Evolutionary conservation across 2,888 invertebrate species (phyloP), one percentile per base, ranked within the genome.

Genomic region (Lamellibrachia columna): DNA sequence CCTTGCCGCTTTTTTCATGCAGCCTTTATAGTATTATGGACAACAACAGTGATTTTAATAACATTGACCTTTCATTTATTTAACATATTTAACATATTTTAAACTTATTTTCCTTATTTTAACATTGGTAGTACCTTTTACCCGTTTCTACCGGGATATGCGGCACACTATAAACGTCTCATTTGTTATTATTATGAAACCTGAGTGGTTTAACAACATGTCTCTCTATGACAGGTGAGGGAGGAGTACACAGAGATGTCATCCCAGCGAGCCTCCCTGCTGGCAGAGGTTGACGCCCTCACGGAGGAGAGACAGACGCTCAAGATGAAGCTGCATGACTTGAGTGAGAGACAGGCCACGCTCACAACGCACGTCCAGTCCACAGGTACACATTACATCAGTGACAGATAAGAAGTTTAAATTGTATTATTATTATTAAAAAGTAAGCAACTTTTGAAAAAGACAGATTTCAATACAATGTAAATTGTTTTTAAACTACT

Each of bases 301-400:
- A n/a, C 75, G 9, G 92, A 90, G n/a, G 92, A 92, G 91, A 92
- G 92, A 75, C 40, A 92, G 91, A 60, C 52, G 0, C 90, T 92
- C 60, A 92, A 55, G 75, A 75, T 75, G 75, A 75, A n/a, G 75
- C 75, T 75, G 75, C 53, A 52, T 52, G 55, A 92, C n/a, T 90
- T 92, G 58, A 91, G n/a, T 53, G 91, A 53, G 52, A 55, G n/a
- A 60, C 90, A n/a, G 75, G n/a, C 15, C n/a, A 15, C 22, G n/a
- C 22, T 6, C 2, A 75, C 75, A 11, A 75, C 15, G 6, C 75
- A 75, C 75, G 22, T 22, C 75, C 15, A 75, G 15, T 11, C 75
- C 75, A 75, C 75, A 22, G 75, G 75, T 75, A 15, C 1, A 15
- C 22, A 15, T 15, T 22, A 75, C 15, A 7, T 2, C 58, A 58